These are phyloP conservation scores for Eueremaeus valkanovi DNA, from an alignment of 2,888 invertebrate species.

Conservation along the genomic window DNA sequence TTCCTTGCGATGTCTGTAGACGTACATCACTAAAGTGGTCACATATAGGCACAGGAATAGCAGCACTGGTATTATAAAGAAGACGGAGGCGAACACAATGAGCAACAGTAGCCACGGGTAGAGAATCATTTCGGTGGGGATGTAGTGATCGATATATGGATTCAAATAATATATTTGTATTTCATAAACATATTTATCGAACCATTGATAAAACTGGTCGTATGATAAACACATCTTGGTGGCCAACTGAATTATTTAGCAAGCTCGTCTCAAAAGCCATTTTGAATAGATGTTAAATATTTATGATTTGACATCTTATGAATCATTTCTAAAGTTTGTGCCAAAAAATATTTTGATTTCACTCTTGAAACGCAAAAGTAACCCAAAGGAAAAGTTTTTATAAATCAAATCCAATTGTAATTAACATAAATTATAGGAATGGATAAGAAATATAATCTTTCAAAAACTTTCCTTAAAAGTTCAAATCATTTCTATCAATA, in stretches of 20 bases:
- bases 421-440: no score
- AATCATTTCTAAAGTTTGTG: no score
- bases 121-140: neutral
- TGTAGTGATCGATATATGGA: neutral
- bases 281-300: no score
- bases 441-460: no score
- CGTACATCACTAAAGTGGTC: slow-evolving; percentile 74
- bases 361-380: no score
- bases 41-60: slow-evolving; percentile 74
- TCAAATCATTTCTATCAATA: no score
- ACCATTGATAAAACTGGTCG: slow-evolving; percentile 7
- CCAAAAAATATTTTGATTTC: no score
- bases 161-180: neutral
- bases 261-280: neutral
- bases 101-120: slow-evolving; percentile 4
- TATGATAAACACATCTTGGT: slow-evolving; percentile 2
- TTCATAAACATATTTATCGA: neutral
- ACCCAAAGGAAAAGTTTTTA: no score
- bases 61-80: slow-evolving; percentile 72
- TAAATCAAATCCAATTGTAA: no score
- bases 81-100: neutral
- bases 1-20: slow-evolving; percentile 65
- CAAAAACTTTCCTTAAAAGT: no score
- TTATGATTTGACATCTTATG: no score
- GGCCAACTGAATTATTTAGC: neutral